phyloP scores from a whole-genome alignment of 1,140 invertebrate species.

The Ganaspis sp. region DNA sequence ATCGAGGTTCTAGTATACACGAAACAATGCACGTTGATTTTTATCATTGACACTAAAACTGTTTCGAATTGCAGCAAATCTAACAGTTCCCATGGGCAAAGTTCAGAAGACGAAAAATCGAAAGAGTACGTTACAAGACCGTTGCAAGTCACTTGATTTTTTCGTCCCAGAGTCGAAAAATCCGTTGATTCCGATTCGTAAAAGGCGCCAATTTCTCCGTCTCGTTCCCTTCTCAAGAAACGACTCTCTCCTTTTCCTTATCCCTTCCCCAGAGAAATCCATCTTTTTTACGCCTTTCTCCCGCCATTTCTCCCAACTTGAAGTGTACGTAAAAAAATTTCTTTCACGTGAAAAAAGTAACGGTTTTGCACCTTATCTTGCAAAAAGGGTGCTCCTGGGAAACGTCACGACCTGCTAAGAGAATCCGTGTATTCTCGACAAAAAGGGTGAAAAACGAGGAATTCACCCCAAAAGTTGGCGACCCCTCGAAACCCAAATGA shows the following conservation, averaged over 20 bases:
- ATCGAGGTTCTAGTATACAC: too few relatives aligned
- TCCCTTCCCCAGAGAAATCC: constrained; percentile 30
- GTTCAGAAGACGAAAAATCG: not conserved
- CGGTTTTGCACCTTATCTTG: constrained; percentile 53
- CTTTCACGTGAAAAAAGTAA: constrained; percentile 46
- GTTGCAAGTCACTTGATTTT: constrained; percentile 33
- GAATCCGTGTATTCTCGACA: constrained; percentile 31
- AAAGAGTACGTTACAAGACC: constrained; percentile 36
- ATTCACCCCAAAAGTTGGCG: constrained; percentile 29
- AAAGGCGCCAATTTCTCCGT: not conserved
- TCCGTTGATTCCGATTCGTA: constrained; percentile 45
- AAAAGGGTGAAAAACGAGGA: constrained; percentile 36
- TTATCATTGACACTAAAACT: too few relatives aligned
- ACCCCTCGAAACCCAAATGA: constrained; percentile 35
- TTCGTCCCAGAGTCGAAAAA: constrained; percentile 43
- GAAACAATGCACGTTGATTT: too few relatives aligned
- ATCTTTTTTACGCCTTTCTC: constrained; percentile 39
- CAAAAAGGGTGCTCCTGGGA: constrained; percentile 46
- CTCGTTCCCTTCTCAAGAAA: not conserved
- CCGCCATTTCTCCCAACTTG: constrained; percentile 33
- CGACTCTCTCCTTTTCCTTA: too few relatives aligned
- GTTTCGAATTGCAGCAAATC: too few relatives aligned
- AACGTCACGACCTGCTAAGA: constrained; percentile 39
- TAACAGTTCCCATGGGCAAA: too few relatives aligned
- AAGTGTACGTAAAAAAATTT: constrained; percentile 26